Evolutionary conservation across 35 echinoderm and acorn worm genomes (phyloP).

Genomic region (Apostichopus parvimensis): DNA sequence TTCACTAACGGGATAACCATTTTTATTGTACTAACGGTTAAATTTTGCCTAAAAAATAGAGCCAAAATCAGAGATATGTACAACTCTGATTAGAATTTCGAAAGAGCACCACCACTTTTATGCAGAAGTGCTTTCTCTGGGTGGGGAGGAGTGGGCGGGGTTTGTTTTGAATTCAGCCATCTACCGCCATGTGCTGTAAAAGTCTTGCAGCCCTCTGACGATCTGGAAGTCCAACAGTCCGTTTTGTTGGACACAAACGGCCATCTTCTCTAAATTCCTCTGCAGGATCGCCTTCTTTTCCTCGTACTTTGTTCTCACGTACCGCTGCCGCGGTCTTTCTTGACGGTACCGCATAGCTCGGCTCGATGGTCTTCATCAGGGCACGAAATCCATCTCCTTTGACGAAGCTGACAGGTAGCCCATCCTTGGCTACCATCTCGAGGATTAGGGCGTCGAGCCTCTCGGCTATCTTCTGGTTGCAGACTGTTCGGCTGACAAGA

Average conservation of each 20-base stretch:
- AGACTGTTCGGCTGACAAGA: neutral
- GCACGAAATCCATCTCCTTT: slow-evolving; percentile 16
- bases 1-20: no score
- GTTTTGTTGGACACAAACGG: neutral
- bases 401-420: neutral
- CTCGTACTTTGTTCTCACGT: neutral
- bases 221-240: no score
- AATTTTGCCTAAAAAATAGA: no score
- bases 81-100: no score
- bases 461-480: neutral
- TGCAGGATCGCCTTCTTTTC: neutral
- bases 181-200: neutral
- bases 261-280: neutral
- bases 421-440: slow-evolving; percentile 11
- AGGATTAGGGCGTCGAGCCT: neutral
- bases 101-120: no score
- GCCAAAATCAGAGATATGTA: no score
- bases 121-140: no score
- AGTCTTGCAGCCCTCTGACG: no score
- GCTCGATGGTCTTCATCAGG: no score
- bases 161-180: no score
- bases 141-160: no score
- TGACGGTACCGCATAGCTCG: neutral
- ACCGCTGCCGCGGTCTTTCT: slow-evolving; percentile 3
- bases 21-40: no score